phyloP scores from a whole-genome alignment of 1,140 invertebrate genomes.

The Drosophila kohkoa region DNA sequence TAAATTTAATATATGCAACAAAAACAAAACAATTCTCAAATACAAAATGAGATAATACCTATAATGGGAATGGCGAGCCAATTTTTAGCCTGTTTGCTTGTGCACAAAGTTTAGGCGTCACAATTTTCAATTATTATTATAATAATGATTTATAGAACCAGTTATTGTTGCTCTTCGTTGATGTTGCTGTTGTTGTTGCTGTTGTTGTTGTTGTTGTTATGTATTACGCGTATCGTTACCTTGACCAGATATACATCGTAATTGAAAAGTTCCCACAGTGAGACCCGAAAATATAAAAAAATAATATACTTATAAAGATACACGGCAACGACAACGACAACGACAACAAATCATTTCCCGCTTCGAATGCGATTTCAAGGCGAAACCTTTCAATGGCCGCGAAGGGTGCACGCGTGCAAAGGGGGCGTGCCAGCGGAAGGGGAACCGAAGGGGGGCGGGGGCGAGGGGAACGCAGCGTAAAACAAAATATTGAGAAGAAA shows the following conservation, averaged over 20 bases:
- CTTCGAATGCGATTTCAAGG: slow-evolving; percentile 54
- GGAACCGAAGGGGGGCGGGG: neutral
- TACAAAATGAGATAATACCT: slow-evolving; percentile 39
- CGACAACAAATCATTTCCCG: slow-evolving; percentile 62
- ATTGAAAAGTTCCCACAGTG: slow-evolving; percentile 67
- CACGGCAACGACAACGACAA: neutral
- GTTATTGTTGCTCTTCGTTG: slow-evolving; percentile 9
- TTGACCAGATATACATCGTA: slow-evolving; percentile 47
- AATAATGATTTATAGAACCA: slow-evolving; percentile 60
- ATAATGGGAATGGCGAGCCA: slow-evolving; percentile 12
- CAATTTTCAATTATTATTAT: slow-evolving; percentile 42
- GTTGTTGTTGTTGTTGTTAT: slow-evolving; percentile 25
- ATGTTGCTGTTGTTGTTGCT: neutral
- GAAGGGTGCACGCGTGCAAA: slow-evolving; percentile 31
- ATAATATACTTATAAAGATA: slow-evolving; percentile 36
- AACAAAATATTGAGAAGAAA: slow-evolving; percentile 14
- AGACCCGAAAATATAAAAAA: slow-evolving; percentile 28
- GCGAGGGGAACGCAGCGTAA: slow-evolving; percentile 8
- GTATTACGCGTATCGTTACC: slow-evolving; percentile 42
- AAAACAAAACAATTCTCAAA: slow-evolving; percentile 27
- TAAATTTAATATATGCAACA: slow-evolving; percentile 47
- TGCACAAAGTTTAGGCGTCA: slow-evolving; percentile 23
- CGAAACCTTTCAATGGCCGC: slow-evolving; percentile 47
- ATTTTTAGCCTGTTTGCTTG: slow-evolving; percentile 1
- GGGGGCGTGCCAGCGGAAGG: slow-evolving; percentile 15